Evolutionary conservation across 2,113 vertebrate genomes (phyloP).

Genomic region (Entelurus aequoreus): DNA sequence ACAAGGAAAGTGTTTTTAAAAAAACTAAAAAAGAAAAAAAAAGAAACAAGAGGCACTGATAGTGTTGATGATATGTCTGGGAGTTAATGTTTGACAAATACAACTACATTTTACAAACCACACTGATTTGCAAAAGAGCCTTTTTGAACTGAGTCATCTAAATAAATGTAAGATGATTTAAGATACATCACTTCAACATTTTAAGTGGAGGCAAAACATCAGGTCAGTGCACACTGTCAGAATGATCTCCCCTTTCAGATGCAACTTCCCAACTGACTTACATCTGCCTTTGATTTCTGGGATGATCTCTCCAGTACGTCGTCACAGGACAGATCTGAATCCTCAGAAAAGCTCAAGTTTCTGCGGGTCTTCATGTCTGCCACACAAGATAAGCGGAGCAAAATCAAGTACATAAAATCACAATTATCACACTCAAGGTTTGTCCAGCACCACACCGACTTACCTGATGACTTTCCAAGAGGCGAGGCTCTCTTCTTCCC

Average conservation of each 20-base stretch:
- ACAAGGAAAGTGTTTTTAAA: constrained; percentile 15
- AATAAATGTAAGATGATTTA: neutral
- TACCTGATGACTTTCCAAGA: constrained; percentile 77
- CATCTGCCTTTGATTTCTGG: constrained; percentile 91
- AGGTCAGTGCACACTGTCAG: too few relatives aligned
- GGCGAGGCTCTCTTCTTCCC: constrained; percentile 76
- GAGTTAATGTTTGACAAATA: neutral
- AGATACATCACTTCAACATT: neutral
- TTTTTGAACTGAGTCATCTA: neutral
- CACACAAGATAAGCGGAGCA: neutral
- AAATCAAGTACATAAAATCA: neutral
- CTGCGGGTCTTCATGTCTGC: constrained; percentile 84
- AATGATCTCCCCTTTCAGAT: too few relatives aligned
- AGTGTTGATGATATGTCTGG: neutral
- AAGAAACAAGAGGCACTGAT: neutral
- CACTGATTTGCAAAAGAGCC: too few relatives aligned
- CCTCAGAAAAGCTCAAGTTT: constrained; percentile 92
- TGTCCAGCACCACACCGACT: neutral
- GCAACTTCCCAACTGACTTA: constrained; percentile 55
- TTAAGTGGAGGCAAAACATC: neutral
- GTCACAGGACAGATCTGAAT: constrained; percentile 94
- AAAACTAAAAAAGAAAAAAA: neutral
- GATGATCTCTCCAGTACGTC: constrained; percentile 89
- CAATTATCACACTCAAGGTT: fast-evolving
- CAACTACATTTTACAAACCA: neutral